These are phyloP conservation scores for Euura saliciscinereae DNA, from an alignment of 1,140 invertebrate species.

Conservation along the genomic window DNA sequence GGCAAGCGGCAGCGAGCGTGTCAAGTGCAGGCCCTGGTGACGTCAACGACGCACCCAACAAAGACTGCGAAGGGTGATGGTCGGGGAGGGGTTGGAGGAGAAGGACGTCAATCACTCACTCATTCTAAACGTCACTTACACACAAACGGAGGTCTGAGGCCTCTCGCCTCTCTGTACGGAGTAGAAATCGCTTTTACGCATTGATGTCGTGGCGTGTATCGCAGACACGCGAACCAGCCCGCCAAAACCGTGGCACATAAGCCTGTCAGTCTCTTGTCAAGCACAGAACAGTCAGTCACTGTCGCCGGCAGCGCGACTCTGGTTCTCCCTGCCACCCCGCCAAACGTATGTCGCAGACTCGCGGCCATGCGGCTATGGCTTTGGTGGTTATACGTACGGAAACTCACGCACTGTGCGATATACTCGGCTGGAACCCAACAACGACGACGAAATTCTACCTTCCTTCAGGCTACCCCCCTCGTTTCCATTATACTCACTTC, in stretches of 20 bases:
- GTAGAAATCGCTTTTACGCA: constrained; percentile 26
- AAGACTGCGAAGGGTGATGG: constrained; percentile 31
- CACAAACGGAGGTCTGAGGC: constrained; percentile 53
- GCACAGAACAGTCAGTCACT: constrained; percentile 59
- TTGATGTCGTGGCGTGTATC: too few relatives aligned
- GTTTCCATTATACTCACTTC: too few relatives aligned
- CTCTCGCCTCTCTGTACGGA: constrained; percentile 36
- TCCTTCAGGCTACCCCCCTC: too few relatives aligned
- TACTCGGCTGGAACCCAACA: background rate
- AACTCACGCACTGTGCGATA: background rate
- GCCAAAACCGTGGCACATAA: constrained; percentile 40
- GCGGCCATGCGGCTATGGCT: too few relatives aligned
- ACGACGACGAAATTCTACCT: too few relatives aligned
- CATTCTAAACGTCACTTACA: constrained; percentile 55
- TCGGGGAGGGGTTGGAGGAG: constrained; percentile 1
- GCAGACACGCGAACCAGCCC: background rate
- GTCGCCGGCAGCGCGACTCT: constrained; percentile 50
- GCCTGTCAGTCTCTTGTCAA: constrained; percentile 61
- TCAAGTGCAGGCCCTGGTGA: constrained; percentile 48
- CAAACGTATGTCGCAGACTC: background rate
- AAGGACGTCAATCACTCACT: constrained; percentile 56
- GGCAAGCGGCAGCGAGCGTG: constrained; percentile 15
- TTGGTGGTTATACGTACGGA: too few relatives aligned
- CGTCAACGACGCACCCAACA: constrained; percentile 47
- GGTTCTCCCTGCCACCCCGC: background rate